Conservation (phyloP, 2,888 invertebrate genomes). For the Bugula neritina region DNA sequence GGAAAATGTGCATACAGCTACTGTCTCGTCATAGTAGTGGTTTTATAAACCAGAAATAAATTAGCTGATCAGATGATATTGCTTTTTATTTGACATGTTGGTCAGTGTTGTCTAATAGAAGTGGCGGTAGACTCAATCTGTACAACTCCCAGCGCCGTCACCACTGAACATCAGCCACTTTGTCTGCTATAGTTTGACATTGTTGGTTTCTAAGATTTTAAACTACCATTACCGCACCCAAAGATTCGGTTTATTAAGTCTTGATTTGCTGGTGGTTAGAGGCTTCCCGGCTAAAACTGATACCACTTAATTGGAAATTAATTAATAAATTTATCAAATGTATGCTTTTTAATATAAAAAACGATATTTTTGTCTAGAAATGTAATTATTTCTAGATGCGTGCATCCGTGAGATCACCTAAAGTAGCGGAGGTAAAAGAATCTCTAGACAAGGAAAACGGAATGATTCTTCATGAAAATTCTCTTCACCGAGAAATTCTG, state of each 20-base stretch:
- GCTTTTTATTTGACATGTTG: slow-evolving; percentile 17
- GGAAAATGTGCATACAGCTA: slow-evolving; percentile 1
- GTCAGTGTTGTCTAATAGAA: slow-evolving; percentile 24
- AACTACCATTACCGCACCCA: neutral
- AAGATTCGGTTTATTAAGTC: too few species aligned
- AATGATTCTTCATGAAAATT: slow-evolving; percentile 31
- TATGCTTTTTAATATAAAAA: neutral
- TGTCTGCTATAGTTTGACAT: neutral
- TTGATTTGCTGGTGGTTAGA: neutral
- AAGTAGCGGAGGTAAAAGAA: neutral
- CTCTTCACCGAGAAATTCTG: slow-evolving; percentile 44
- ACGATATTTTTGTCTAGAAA: too few species aligned
- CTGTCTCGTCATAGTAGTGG: neutral
- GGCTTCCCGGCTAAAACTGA: neutral
- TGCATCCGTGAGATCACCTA: neutral
- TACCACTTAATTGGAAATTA: neutral
- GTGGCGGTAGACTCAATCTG: neutral
- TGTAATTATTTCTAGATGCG: neutral
- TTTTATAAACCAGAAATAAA: slow-evolving; percentile 25
- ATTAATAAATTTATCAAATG: neutral
- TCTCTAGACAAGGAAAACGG: neutral
- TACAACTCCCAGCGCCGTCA: neutral
- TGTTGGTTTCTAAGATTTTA: neutral
- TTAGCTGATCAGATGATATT: slow-evolving; percentile 10
- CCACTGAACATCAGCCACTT: too few species aligned